Evolutionary conservation across 2,888 invertebrate species (phyloP).

Genomic region (Elaeidobius kamerunicus): DNA sequence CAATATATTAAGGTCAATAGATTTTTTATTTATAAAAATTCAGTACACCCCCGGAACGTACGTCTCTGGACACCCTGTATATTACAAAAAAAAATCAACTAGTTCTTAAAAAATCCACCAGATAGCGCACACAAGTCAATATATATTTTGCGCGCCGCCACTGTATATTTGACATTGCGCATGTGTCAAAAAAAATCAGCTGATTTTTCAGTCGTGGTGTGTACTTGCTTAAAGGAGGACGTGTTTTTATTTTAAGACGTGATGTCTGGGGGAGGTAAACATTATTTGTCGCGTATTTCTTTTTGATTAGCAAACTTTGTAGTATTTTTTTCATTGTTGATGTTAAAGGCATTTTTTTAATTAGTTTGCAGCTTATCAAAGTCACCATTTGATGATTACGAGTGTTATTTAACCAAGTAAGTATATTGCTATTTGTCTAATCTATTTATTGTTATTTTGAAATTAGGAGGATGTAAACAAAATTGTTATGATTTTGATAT

Average conservation of each 20-base stretch:
- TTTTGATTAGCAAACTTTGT: too few relatives aligned
- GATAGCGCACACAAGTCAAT: too few relatives aligned
- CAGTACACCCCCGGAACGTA: not conserved
- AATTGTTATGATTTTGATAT: too few relatives aligned
- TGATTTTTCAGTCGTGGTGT: not conserved
- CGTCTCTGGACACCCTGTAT: not conserved
- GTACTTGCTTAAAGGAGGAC: not conserved
- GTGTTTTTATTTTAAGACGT: too few relatives aligned
- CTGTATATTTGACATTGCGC: not conserved
- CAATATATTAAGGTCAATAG: too few relatives aligned
- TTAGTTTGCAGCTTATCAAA: slow-evolving; percentile 8
- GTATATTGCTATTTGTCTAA: too few relatives aligned
- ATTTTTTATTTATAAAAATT: not conserved
- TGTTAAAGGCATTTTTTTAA: too few relatives aligned
- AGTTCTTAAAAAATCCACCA: too few relatives aligned
- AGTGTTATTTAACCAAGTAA: slow-evolving; percentile 31
- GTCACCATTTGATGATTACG: slow-evolving; percentile 30
- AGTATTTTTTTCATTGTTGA: too few relatives aligned
- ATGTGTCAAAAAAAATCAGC: not conserved
- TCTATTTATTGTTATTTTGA: slow-evolving; percentile 1
- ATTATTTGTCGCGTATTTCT: too few relatives aligned
- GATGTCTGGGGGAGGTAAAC: too few relatives aligned
- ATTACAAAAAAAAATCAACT: not conserved
- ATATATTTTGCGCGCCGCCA: not conserved
- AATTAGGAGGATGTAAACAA: not conserved